phyloP scores from a whole-genome alignment of 2,797 vertebrate species.

The Moxostoma hubbsi region DNA sequence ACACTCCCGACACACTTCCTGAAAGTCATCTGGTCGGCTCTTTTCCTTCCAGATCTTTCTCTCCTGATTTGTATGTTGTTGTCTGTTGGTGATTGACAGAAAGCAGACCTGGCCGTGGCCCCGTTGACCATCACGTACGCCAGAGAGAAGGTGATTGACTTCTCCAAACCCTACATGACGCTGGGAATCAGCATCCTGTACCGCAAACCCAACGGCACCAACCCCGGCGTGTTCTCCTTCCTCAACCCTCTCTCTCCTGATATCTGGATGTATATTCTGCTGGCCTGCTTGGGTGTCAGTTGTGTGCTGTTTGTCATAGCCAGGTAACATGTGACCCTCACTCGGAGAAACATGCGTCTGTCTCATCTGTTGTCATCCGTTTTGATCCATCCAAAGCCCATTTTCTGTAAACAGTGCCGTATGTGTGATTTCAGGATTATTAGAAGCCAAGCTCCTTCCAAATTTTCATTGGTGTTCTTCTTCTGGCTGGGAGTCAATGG shows the following conservation, averaged over 20 bases:
- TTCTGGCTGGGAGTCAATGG: no score
- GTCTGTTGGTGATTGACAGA: constrained; percentile 78
- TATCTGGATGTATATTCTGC: constrained; percentile 99
- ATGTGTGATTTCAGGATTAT: no score
- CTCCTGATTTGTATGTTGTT: constrained; percentile 41
- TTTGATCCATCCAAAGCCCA: no score
- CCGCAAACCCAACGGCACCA: constrained; percentile 83
- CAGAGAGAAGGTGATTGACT: constrained; percentile 91
- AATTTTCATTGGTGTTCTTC: no score
- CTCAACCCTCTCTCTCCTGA: constrained; percentile 92
- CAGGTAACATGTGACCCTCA: constrained; percentile 88
- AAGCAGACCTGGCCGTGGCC: constrained; percentile 93
- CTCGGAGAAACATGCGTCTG: no score
- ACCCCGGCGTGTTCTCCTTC: constrained; percentile 70
- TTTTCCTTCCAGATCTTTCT: no score
- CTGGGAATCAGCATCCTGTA: constrained; percentile 93
- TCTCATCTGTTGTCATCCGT: no score
- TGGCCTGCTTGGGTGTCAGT: constrained; percentile 99
- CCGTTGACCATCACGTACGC: constrained; percentile 87
- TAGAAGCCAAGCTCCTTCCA: no score
- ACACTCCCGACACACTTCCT: no score
- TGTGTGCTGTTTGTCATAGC: constrained; percentile 90
- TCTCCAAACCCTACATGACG: constrained; percentile 92
- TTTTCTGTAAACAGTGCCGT: no score
- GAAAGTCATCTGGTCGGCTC: no score